Evolutionary conservation across 1,140 invertebrate genomes (phyloP).

Genomic region (Penaeus indicus): DNA sequence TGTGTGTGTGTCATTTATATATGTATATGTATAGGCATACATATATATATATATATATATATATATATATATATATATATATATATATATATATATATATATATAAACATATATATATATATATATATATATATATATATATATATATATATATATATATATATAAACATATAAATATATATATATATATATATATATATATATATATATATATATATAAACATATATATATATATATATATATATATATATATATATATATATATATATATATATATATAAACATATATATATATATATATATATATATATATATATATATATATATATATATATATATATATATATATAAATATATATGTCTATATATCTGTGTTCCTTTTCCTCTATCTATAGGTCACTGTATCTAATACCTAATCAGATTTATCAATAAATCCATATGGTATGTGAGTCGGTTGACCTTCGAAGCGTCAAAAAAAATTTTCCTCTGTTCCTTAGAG

Average conservation of each 20-base stretch:
- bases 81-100: slow-evolving; percentile 17
- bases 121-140: neutral
- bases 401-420: too few relatives aligned
- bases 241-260: slow-evolving; percentile 30
- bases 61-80: slow-evolving; percentile 27
- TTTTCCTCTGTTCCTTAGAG: too few relatives aligned
- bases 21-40: neutral
- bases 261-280: slow-evolving; percentile 30
- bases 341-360: neutral
- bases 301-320: slow-evolving; percentile 10
- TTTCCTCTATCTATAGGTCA: too few relatives aligned
- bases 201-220: slow-evolving; percentile 23
- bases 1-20: neutral
- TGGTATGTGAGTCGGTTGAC: too few relatives aligned
- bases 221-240: slow-evolving; percentile 27
- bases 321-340: slow-evolving; percentile 28
- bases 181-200: slow-evolving; percentile 30
- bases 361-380: neutral
- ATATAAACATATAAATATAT: slow-evolving; percentile 24
- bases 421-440: too few relatives aligned
- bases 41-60: slow-evolving; percentile 7
- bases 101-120: slow-evolving; percentile 27
- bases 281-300: slow-evolving; percentile 26
- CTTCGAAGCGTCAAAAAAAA: too few relatives aligned
- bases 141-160: slow-evolving; percentile 12